Percentiles rank a stretch among this genome's conserved stretches.
Conservation (phyloP, 1,140 invertebrate species). For the Bemisia tabaci region DNA sequence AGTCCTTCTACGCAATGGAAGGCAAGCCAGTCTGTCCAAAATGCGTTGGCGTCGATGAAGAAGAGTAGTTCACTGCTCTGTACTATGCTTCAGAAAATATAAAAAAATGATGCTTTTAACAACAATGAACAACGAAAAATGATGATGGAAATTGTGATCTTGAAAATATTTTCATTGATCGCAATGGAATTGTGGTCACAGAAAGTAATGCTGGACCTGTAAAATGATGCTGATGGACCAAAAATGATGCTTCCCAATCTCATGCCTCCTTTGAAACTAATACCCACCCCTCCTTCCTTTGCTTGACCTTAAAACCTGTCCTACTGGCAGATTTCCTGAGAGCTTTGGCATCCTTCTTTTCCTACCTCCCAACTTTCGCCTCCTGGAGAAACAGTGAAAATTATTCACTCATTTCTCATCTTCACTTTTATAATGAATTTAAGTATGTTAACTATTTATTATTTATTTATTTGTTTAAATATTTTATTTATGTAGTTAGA, state of each 20-base stretch:
- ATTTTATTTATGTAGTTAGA: background rate
- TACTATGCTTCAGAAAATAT: constrained; percentile 18
- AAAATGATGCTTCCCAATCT: background rate
- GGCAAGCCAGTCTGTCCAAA: constrained; percentile 79
- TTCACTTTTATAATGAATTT: no score
- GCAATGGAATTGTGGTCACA: background rate
- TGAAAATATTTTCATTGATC: no score
- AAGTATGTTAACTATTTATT: background rate
- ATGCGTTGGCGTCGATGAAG: constrained; percentile 79
- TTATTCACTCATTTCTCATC: no score
- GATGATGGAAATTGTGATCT: constrained; percentile 16
- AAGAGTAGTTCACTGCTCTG: constrained; percentile 41
- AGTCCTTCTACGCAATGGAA: constrained; percentile 91
- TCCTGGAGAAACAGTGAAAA: no score
- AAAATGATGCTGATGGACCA: background rate
- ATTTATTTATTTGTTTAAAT: background rate
- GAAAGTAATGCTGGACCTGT: background rate
- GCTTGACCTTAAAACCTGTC: no score
- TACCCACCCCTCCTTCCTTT: no score
- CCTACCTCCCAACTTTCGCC: no score
- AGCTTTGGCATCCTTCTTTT: no score
- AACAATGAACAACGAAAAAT: constrained; percentile 33
- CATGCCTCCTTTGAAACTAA: no score
- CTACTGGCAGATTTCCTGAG: no score
- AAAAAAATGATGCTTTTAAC: constrained; percentile 35